Percentiles rank a stretch among this genome's conserved stretches.
These are phyloP conservation scores for Euwallacea similis DNA, from an alignment of 1,140 invertebrate species.

Conservation along the genomic window DNA sequence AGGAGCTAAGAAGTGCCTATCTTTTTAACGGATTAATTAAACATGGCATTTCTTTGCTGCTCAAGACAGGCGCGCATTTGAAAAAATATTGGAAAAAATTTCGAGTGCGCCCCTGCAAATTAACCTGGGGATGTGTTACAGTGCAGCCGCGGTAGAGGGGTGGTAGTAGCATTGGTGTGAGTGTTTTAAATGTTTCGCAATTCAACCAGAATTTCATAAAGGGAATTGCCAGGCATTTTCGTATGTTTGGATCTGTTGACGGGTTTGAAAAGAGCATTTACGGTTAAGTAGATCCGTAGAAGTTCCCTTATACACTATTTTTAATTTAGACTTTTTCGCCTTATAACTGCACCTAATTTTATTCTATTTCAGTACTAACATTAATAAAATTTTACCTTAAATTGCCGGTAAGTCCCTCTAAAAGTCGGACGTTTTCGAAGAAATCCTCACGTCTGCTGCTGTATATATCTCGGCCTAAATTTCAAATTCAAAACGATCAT, in stretches of 20 bases:
- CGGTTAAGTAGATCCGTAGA: constrained; percentile 34
- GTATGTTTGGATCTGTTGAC: constrained; percentile 29
- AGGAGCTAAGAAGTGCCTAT: no score
- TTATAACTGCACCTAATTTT: constrained; percentile 33
- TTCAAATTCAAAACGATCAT: no score
- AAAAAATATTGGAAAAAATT: no score
- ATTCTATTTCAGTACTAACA: constrained; percentile 36
- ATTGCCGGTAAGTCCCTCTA: no score
- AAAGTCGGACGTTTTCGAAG: no score
- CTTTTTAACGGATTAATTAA: no score
- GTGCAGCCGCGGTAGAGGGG: constrained; percentile 51
- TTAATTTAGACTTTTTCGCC: constrained; percentile 26
- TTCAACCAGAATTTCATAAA: constrained; percentile 3
- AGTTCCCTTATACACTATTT: constrained; percentile 15
- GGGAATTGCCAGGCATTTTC: constrained; percentile 27
- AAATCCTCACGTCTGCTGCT: no score
- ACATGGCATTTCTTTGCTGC: no score
- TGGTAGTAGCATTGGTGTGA: constrained; percentile 37
- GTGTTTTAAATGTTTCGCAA: constrained; percentile 33
- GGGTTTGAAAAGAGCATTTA: constrained; percentile 26
- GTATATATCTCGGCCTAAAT: no score
- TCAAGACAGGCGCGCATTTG: no score
- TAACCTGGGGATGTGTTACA: constrained; percentile 51
- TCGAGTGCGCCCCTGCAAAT: constrained; percentile 5
- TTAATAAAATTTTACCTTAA: background rate